Conservation (phyloP, 2,797 vertebrate genomes). For the Myotis myotis region DNA sequence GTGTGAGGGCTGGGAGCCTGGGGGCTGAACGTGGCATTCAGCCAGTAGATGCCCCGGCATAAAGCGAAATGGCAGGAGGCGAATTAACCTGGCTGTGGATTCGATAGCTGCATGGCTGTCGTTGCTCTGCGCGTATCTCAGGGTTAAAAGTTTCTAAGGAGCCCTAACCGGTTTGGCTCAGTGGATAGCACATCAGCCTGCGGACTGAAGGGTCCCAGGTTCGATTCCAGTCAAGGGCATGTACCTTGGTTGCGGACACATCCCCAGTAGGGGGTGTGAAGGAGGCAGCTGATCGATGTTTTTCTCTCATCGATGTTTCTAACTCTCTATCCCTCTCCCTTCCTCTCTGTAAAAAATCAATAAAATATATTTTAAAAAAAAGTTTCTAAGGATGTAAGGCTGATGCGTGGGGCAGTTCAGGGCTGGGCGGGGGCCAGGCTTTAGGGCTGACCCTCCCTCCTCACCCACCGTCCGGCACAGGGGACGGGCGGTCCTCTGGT, state of each 20-base stretch:
- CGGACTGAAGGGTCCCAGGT: too few species aligned
- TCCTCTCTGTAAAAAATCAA: too few species aligned
- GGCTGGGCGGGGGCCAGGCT: not conserved
- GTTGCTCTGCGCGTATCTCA: not conserved
- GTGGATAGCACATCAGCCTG: too few species aligned
- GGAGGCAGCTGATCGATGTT: too few species aligned
- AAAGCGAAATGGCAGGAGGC: not conserved
- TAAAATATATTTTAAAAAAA: not conserved
- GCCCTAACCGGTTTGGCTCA: too few species aligned
- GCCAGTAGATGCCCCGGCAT: not conserved
- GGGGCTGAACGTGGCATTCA: not conserved
- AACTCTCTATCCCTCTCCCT: too few species aligned
- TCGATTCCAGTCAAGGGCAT: too few species aligned
- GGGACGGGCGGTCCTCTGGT: not conserved
- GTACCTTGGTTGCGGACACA: too few species aligned
- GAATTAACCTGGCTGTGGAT: not conserved
- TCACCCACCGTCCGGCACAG: constrained; percentile 25
- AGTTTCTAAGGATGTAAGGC: not conserved
- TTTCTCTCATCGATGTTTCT: too few species aligned
- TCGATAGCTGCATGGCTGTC: rapidly evolving
- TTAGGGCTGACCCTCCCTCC: not conserved
- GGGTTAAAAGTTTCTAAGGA: not conserved
- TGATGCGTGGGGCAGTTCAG: not conserved
- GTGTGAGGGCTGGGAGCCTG: not conserved
- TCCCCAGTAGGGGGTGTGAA: too few species aligned